Evolutionary conservation across 2,113 vertebrate species (phyloP), one percentile per base, ranked within the genome.

Genomic region (Helogale parvula): DNA sequence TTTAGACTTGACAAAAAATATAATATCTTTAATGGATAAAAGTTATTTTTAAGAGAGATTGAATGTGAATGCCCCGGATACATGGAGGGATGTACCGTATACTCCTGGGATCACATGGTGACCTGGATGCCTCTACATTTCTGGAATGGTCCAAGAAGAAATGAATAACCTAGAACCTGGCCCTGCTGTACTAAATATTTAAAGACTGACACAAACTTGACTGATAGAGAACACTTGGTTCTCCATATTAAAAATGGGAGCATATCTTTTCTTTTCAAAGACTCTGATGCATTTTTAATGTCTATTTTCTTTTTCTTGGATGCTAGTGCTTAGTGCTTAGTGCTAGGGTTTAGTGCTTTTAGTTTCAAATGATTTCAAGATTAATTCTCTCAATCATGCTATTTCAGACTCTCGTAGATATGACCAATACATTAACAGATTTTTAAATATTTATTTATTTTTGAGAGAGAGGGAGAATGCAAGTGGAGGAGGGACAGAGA

Each of bases 301-400:
- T 90, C 76, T 96, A 4, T 66, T 93, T 95, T 90, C 27, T 90
- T 88, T 81, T 81, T 47, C 9, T 50, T 38, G 17, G 31, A 54
- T 1, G n/a, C 6, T 38, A 3, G 54, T 9, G 3, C 77, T 92
- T 94, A 84, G 2, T 52, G 68, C 69, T 71, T 93, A n/a, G n/a
- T 1, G n/a, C 6, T 38, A 3, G 54, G 12, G 3, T 82, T 92
- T 94, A 84, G 2, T 52, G 68, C 69, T 71, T 93, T 95, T 33
- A 29, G 25, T 66, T 87, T 92, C n/a, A 92, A 97, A 92, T 89
- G 3, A 23, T 33, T 97, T 76, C 71, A 89, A 68, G 92, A 88
- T 89, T 33, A 81, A 54, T 8, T 82, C 16, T 38, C 16, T 7
- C 1, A 12, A 23, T 89, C 15, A 69, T 52, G 79, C 35, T 60